These are phyloP conservation scores for Subanguina moxae DNA, from an alignment of 1,140 invertebrate species.

Conservation along the genomic window DNA sequence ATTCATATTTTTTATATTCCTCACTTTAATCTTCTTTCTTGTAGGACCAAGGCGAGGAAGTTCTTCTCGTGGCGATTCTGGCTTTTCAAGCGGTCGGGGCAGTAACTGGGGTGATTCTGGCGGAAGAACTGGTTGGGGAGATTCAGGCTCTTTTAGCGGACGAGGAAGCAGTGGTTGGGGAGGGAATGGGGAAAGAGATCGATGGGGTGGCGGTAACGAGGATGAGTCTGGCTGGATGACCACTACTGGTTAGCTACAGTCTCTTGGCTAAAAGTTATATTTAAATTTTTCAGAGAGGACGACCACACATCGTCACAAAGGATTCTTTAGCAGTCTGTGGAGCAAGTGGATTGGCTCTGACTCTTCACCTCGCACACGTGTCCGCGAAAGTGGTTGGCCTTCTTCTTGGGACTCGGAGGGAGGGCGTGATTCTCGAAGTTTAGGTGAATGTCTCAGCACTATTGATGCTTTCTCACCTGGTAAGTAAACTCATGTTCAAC, in stretches of 20 bases:
- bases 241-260: not conserved
- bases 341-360: not conserved
- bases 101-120: constrained; percentile 7
- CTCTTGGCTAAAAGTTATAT: too few species aligned
- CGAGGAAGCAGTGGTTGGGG: not conserved
- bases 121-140: constrained; percentile 10
- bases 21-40: not conserved
- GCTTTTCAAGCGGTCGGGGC: constrained; percentile 14
- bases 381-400: constrained; percentile 11
- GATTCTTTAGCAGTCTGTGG: constrained; percentile 11
- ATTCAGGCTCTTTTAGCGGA: constrained; percentile 1
- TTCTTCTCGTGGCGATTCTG: constrained; percentile 8
- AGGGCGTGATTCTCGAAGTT: constrained; percentile 10
- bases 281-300: constrained; percentile 7
- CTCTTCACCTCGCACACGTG: not conserved
- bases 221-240: not conserved
- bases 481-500: constrained; percentile 3
- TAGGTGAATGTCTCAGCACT: constrained; percentile 11
- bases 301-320: not conserved
- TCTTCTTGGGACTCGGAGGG: not conserved
- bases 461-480: constrained; percentile 18
- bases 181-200: constrained; percentile 1
- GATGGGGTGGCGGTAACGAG: constrained; percentile 5
- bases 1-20: not conserved
- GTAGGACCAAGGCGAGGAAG: constrained; percentile 24